These are phyloP conservation scores for Eupithecia centaureata DNA, from an alignment of 2,888 invertebrate species.

Conservation along the genomic window DNA sequence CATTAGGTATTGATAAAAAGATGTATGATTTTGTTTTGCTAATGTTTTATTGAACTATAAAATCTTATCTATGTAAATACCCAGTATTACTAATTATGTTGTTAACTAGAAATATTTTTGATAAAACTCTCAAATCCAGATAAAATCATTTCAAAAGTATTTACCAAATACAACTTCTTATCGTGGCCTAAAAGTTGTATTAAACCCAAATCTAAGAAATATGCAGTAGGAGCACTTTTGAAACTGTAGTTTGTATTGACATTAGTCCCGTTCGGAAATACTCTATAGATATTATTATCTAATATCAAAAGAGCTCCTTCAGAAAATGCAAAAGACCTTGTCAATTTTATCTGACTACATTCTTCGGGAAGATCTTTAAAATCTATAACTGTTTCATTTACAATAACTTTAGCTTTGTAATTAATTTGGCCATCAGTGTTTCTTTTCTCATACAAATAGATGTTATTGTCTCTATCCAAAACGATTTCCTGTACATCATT, in stretches of 20 bases:
- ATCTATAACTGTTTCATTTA: slow-evolving; percentile 9
- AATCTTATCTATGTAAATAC: background rate
- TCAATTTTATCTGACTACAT: slow-evolving; percentile 19
- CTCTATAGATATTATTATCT: slow-evolving; percentile 19
- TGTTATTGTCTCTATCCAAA: slow-evolving; percentile 3
- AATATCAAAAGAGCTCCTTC: slow-evolving; percentile 19
- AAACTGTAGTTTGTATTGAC: slow-evolving; percentile 14
- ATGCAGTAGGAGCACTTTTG: slow-evolving; percentile 20
- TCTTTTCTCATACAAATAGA: slow-evolving; percentile 7
- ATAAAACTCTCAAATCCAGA: slow-evolving; percentile 3
- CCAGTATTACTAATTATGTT: background rate
- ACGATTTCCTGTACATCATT: slow-evolving; percentile 12
- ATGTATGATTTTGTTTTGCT: background rate
- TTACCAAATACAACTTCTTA: slow-evolving; percentile 18
- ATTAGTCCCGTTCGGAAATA: slow-evolving; percentile 26
- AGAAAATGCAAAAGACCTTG: slow-evolving; percentile 6
- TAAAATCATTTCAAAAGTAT: slow-evolving; percentile 6
- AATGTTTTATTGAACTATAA: background rate
- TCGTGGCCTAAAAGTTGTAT: slow-evolving; percentile 19
- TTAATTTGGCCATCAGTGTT: background rate
- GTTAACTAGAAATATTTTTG: background rate
- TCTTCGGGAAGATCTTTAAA: slow-evolving; percentile 19
- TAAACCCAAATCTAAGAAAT: slow-evolving; percentile 19
- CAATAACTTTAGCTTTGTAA: slow-evolving; percentile 27
- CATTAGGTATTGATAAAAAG: background rate